Evolutionary conservation across 2,113 vertebrate species (phyloP).

Genomic region (Hepsetus odoe): DNA sequence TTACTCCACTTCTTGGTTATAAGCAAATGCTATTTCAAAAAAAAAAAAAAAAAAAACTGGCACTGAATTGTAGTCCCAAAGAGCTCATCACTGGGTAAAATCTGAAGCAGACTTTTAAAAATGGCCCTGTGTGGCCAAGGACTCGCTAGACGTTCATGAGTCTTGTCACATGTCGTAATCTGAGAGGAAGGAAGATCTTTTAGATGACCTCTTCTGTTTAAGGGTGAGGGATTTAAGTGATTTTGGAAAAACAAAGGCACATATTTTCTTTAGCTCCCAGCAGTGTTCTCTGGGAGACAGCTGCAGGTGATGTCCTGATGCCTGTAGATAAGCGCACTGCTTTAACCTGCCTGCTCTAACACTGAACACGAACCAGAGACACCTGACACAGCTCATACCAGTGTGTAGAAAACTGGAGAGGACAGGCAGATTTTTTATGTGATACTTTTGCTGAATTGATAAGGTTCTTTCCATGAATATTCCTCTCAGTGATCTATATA

Average conservation of each 20-base stretch:
- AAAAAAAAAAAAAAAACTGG: background rate
- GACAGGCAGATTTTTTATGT: too few relatives aligned
- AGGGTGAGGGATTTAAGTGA: conserved; percentile 49
- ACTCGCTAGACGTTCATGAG: background rate
- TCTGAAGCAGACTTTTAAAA: background rate
- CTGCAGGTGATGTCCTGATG: conserved; percentile 48
- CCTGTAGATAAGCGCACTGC: conserved; percentile 27
- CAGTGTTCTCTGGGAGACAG: conserved; percentile 25
- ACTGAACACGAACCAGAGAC: conserved; percentile 1
- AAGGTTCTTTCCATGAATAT: too few relatives aligned
- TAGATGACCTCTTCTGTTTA: conserved; percentile 46
- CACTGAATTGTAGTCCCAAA: background rate
- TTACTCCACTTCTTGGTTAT: background rate
- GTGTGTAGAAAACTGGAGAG: background rate
- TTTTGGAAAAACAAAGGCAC: conserved; percentile 42
- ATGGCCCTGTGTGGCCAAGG: background rate
- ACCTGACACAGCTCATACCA: background rate
- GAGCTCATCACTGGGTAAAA: background rate
- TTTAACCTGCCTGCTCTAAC: conserved; percentile 29
- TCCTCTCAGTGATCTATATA: too few relatives aligned
- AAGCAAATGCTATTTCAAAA: background rate
- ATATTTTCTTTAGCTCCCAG: conserved; percentile 36
- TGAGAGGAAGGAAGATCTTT: conserved; percentile 42
- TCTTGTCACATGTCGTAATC: conserved; percentile 4
- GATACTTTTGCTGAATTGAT: too few relatives aligned